A percentile compares a stretch with the other conserved stretches of the same genome.
phyloP scores from a whole-genome alignment of 2,888 invertebrate genomes.

The Apotomis betuletana region DNA sequence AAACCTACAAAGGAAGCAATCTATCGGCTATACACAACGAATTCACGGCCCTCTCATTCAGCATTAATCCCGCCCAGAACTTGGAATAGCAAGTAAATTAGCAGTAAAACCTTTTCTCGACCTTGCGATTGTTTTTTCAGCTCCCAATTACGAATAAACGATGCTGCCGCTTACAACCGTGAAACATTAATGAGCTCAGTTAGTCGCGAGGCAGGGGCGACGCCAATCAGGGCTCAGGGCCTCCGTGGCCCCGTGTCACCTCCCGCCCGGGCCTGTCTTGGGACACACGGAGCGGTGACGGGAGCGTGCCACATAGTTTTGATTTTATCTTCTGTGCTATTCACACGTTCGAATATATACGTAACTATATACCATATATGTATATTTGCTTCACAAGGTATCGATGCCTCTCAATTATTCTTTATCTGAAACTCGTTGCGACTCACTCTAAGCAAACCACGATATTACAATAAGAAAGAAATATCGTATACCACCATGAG shows the following conservation, averaged over 20 bases:
- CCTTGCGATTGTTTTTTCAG: constrained; percentile 71
- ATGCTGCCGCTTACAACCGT: constrained; percentile 66
- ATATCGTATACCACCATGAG: too few species aligned
- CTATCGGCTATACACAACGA: constrained; percentile 39
- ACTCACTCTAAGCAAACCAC: too few species aligned
- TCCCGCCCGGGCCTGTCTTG: constrained; percentile 37
- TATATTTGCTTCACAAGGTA: background rate
- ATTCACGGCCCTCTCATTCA: constrained; percentile 55
- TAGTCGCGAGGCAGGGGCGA: constrained; percentile 53
- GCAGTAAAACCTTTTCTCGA: constrained; percentile 65
- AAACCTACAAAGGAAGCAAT: constrained; percentile 37
- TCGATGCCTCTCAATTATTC: too few species aligned
- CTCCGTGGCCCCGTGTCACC: constrained; percentile 42
- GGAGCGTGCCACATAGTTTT: constrained; percentile 6
- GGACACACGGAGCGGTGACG: constrained; percentile 13
- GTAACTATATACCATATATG: background rate
- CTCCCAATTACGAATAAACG: constrained; percentile 74
- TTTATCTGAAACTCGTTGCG: too few species aligned
- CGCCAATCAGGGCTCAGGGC: constrained; percentile 31
- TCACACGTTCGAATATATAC: background rate
- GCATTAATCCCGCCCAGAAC: constrained; percentile 52
- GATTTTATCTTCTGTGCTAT: constrained; percentile 12
- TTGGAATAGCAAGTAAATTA: constrained; percentile 56
- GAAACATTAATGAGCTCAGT: constrained; percentile 76
- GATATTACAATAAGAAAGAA: too few species aligned